phyloP scores from a whole-genome alignment of 2,113 vertebrate genomes.

The Ailuropoda melanoleuca region DNA sequence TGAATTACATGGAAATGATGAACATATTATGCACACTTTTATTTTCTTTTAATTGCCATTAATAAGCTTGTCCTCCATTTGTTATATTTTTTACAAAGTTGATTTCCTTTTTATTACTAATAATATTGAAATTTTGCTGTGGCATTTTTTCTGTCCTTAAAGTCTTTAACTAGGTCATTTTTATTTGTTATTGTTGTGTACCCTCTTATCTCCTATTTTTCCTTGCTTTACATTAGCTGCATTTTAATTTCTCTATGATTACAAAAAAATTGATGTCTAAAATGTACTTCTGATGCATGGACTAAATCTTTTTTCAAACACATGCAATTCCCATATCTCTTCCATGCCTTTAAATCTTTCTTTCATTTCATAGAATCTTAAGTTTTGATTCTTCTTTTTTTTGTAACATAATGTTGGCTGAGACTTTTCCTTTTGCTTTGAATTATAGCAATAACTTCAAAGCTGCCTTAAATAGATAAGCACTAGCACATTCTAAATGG shows the following conservation, averaged over 20 bases:
- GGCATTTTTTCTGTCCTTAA: neutral
- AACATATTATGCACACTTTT: neutral
- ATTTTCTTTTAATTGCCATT: neutral
- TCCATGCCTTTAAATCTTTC: neutral
- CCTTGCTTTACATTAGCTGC: neutral
- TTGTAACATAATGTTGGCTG: neutral
- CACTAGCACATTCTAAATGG: neutral
- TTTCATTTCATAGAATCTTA: neutral
- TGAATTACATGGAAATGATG: neutral
- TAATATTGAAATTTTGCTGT: neutral
- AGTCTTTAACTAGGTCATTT: neutral
- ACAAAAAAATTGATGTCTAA: neutral
- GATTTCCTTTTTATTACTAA: neutral
- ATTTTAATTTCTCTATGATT: neutral
- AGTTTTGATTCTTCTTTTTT: neutral
- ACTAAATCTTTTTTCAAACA: constrained; percentile 1
- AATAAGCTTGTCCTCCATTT: neutral
- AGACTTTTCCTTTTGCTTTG: neutral
- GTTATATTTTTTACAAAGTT: neutral
- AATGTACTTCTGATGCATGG: neutral
- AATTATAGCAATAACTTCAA: neutral
- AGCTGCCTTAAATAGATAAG: neutral
- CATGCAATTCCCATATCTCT: neutral
- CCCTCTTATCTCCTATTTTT: neutral
- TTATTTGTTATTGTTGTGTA: neutral